Percentiles rank a stretch among this genome's conserved stretches.
Evolutionary conservation across 2,797 vertebrate species (phyloP).

Genomic region (Chelmon rostratus): DNA sequence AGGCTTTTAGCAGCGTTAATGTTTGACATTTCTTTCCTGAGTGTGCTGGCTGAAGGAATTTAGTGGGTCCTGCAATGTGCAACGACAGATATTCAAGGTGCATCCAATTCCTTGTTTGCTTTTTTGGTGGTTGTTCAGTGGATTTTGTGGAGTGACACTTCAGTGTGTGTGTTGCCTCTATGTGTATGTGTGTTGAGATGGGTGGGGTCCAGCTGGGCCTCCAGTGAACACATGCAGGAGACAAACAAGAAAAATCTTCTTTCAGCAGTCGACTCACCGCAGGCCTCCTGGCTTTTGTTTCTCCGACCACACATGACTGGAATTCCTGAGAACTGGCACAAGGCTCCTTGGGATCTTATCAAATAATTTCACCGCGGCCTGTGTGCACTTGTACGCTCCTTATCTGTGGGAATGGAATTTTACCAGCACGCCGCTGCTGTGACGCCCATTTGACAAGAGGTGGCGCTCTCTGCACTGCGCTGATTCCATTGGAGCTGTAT

Average conservation of each 20-base stretch:
- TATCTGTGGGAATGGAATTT: slow-evolving; percentile 82
- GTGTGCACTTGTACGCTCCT: slow-evolving; percentile 45
- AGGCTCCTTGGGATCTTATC: slow-evolving; percentile 52
- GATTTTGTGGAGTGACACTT: background rate
- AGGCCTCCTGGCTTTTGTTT: background rate
- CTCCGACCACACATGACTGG: slow-evolving; percentile 19
- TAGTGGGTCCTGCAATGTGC: background rate
- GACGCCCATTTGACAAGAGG: slow-evolving; percentile 36
- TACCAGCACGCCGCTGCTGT: slow-evolving; percentile 65
- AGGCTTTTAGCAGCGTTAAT: slow-evolving; percentile 68
- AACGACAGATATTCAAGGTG: background rate
- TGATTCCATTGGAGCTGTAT: slow-evolving; percentile 9
- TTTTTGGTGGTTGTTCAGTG: background rate
- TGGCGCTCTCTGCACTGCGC: slow-evolving; percentile 65
- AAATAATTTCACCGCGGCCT: slow-evolving; percentile 44
- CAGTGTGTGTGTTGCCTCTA: slow-evolving; percentile 7
- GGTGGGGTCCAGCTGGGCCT: slow-evolving; percentile 62
- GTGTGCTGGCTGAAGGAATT: slow-evolving; percentile 5
- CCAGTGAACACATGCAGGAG: background rate
- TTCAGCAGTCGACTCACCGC: background rate
- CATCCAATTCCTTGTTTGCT: background rate
- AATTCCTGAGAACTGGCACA: slow-evolving; percentile 41
- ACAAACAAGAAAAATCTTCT: background rate
- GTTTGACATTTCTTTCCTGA: slow-evolving; percentile 45
- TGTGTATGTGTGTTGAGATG: slow-evolving; percentile 29